Conservation (phyloP, 2,888 invertebrate genomes). For the Trimorus sp. region DNA sequence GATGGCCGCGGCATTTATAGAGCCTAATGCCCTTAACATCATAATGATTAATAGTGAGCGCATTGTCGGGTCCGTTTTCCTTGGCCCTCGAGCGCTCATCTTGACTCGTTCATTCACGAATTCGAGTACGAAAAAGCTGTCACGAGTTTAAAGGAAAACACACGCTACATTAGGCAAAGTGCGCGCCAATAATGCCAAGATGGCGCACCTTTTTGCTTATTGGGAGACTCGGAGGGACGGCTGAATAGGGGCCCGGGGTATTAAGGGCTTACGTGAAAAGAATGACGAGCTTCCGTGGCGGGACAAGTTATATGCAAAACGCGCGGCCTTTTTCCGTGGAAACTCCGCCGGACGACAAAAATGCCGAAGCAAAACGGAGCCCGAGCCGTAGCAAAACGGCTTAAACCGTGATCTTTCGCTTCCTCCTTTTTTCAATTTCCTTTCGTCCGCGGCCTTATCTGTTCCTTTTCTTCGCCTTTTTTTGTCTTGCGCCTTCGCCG, state of each 20-base stretch:
- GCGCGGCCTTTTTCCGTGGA: slow-evolving; percentile 38
- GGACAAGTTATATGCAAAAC: slow-evolving; percentile 58
- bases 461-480: slow-evolving; percentile 25
- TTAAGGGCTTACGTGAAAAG: slow-evolving; percentile 63
- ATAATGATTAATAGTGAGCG: slow-evolving; percentile 47
- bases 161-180: slow-evolving; percentile 64
- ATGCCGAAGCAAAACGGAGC: slow-evolving; percentile 36
- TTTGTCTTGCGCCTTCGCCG: too few species aligned
- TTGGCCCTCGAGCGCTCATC: slow-evolving; percentile 50
- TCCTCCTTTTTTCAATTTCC: slow-evolving; percentile 62
- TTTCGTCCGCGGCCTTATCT: slow-evolving; percentile 64
- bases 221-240: slow-evolving; percentile 14
- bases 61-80: slow-evolving; percentile 31
- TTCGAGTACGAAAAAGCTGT: slow-evolving; percentile 45
- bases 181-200: slow-evolving; percentile 41
- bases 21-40: slow-evolving; percentile 28
- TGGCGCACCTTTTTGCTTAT: slow-evolving; percentile 30
- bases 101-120: slow-evolving; percentile 63
- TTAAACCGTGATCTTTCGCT: slow-evolving; percentile 65
- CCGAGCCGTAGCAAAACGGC: slow-evolving; percentile 65
- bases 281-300: slow-evolving; percentile 42
- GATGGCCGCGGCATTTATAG: slow-evolving; percentile 26
- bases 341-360: slow-evolving; percentile 40
- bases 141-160: slow-evolving; percentile 50
- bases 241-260: slow-evolving; percentile 30